A percentile compares a stretch with the other conserved stretches of the same genome.
Evolutionary conservation across 2,888 invertebrate genomes (phyloP).

Genomic region (Cecidostiba fungosa): DNA sequence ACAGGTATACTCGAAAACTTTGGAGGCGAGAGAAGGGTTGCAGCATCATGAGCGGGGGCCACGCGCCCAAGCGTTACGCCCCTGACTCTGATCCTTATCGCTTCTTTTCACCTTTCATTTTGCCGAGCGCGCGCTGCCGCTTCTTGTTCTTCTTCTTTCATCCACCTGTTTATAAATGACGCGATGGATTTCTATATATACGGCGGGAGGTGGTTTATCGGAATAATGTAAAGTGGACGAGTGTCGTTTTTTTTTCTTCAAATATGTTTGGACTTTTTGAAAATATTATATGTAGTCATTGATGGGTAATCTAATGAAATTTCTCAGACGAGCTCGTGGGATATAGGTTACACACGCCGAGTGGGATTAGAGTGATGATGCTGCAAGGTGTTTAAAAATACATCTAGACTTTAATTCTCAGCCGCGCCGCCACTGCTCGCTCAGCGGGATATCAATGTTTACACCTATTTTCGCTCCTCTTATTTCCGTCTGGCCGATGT

Average conservation of each 20-base stretch:
- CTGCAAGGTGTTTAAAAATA: conserved; percentile 1
- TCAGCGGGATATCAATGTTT: conserved; percentile 47
- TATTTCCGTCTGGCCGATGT: conserved; percentile 5
- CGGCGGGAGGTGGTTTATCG: background rate
- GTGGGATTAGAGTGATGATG: background rate
- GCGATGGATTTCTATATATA: conserved; percentile 20
- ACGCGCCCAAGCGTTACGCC: conserved; percentile 60
- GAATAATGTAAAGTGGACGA: background rate
- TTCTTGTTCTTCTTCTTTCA: conserved; percentile 56
- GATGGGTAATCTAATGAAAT: background rate
- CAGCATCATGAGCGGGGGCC: conserved; percentile 10
- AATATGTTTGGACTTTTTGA: background rate
- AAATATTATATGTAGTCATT: background rate
- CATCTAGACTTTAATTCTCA: conserved; percentile 27
- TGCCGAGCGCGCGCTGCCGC: background rate
- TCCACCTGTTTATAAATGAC: conserved; percentile 62
- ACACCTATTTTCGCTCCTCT: conserved; percentile 26
- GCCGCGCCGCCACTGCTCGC: conserved; percentile 19
- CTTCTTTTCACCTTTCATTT: conserved; percentile 60
- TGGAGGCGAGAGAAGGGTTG: conserved; percentile 39
- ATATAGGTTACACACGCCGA: background rate
- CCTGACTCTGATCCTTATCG: conserved; percentile 63
- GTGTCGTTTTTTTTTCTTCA: background rate
- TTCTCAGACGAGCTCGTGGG: background rate
- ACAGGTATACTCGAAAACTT: conserved; percentile 21